Percentiles rank a stretch among this genome's conserved stretches.
Conservation (phyloP, 2,888 invertebrate genomes). For the Schrankia costaestrigalis region DNA sequence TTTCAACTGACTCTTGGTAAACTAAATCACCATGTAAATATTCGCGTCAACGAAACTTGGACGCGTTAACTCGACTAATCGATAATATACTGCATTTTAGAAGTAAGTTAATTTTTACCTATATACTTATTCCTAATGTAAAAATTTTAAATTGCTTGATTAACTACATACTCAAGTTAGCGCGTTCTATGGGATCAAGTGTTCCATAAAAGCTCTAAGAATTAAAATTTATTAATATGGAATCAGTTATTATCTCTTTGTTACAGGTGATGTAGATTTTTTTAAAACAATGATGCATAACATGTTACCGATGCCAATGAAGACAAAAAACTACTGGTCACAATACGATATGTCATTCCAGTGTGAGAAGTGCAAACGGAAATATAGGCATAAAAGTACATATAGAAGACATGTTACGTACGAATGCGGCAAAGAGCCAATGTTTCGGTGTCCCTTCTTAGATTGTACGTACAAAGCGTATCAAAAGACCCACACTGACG, state of each 20-base stretch:
- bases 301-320: constrained; percentile 73
- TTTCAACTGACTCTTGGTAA: constrained; percentile 9
- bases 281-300: constrained; percentile 76
- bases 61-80: constrained; percentile 17
- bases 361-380: constrained; percentile 85
- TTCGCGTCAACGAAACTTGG: constrained; percentile 6
- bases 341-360: constrained; percentile 72
- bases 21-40: constrained; percentile 18
- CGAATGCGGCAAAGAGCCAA: constrained; percentile 83
- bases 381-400: constrained; percentile 87
- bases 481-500: constrained; percentile 76
- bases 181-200: too few species aligned
- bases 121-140: background rate
- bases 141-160: background rate
- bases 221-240: too few species aligned
- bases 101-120: constrained; percentile 1
- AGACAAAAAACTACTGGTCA: constrained; percentile 76
- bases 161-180: constrained; percentile 13
- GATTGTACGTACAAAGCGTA: constrained; percentile 76
- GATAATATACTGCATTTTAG: background rate
- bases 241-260: constrained; percentile 51
- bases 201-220: too few species aligned
- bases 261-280: constrained; percentile 78
- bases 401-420: constrained; percentile 85
- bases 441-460: constrained; percentile 73